Base-by-base conservation (phyloP, 2,888 invertebrate species). In the Pachymerium ferrugineum region DNA sequence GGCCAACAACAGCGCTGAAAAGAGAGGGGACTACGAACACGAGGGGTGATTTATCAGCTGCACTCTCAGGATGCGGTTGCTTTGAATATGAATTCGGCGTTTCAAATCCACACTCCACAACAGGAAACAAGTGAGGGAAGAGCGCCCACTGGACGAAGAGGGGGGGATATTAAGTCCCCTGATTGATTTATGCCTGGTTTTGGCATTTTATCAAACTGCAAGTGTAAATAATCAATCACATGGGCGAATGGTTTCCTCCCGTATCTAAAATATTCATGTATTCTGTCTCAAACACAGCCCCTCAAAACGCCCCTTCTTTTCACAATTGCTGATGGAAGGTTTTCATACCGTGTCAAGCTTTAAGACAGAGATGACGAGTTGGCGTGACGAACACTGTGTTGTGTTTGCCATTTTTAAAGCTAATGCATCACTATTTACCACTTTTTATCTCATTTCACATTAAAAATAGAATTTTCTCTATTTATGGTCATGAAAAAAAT, bases 161-260 rank as follows among this genome's bases (percentile, higher is more conserved):
- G n/a, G n/a, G 47, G 47, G 47, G 47, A 47, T 47, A 47, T 47
- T 47, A 47, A 47, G 47, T 47, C 47, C 47, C 47, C 47, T 47
- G 47, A 47, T 47, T 47, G 47, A 47, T 47, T 47, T 47, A 47
- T 47, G 47, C 47, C 47, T 47, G 47, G 19, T 47, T 47, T 47
- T 47, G 47, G 47, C 47, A 47, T 47, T 47, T 47, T 47, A 47
- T 47, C 47, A 47, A 47, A 47, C 47, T 47, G 19, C 47, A 47
- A 47, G 47, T 47, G 47, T 47, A 47, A 47, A 47, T 47, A 47
- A 47, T 47, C 47, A 47, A 47, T 47, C 47, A 47, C 47, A 47
- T 47, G 47, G 47, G 47, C 47, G 47, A 47, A 19, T 47, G 47
- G 5, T 19, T 47, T 47, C 47, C 47, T 47, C 47, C 47, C 47